phyloP scores from a whole-genome alignment of 1,140 invertebrate genomes.

The Tetramorium simillimum region DNA sequence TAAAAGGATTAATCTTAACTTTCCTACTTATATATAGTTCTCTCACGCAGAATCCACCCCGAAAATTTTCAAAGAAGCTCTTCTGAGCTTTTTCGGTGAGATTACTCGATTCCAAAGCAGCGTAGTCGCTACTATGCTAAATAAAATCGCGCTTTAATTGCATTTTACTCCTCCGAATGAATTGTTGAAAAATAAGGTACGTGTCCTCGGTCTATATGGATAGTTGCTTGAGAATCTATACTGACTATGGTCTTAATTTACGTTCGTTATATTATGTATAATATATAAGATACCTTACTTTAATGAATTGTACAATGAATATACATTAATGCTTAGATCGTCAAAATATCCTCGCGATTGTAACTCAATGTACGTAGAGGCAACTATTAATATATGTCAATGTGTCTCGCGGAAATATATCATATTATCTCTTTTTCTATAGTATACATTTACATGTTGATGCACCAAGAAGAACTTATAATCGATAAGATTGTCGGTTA shows the following conservation, averaged over 20 bases:
- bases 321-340: slow-evolving; percentile 81
- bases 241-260: slow-evolving; percentile 68
- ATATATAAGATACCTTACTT: slow-evolving; percentile 73
- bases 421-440: slow-evolving; percentile 20
- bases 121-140: background rate
- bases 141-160: slow-evolving; percentile 33
- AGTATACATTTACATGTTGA: background rate
- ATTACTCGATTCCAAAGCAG: background rate
- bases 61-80: slow-evolving; percentile 20
- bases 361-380: slow-evolving; percentile 6
- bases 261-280: slow-evolving; percentile 55
- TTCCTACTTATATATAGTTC: background rate
- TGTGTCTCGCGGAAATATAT: background rate
- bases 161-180: slow-evolving; percentile 28
- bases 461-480: background rate
- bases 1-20: background rate
- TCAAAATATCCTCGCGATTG: slow-evolving; percentile 78
- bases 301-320: slow-evolving; percentile 82
- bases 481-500: slow-evolving; percentile 70
- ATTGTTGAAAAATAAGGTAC: slow-evolving; percentile 68
- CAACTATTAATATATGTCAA: slow-evolving; percentile 1
- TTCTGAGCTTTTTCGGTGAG: background rate
- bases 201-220: slow-evolving; percentile 58
- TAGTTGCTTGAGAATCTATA: slow-evolving; percentile 68
- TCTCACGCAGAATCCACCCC: background rate